Evolutionary conservation across 2,113 vertebrate species (phyloP), one percentile per base, ranked within the genome.

Genomic region (Felis catus): DNA sequence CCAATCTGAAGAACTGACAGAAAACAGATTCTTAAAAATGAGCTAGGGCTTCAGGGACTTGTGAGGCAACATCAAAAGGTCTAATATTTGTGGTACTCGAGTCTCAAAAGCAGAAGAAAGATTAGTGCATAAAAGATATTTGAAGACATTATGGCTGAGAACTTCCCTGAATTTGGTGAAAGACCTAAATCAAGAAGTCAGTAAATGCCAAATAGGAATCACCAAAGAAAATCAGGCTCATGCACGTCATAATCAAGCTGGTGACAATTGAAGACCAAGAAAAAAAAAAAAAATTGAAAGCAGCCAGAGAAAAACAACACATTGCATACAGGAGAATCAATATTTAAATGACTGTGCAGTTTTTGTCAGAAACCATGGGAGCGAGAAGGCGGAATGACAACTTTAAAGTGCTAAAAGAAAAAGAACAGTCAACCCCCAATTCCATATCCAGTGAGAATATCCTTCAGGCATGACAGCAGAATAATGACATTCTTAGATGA

Each of bases 61-160:
- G 48, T 83, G 53, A 65, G 5, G 8, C 25, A 51, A 29, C 33
- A 80, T 55, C 7, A 51, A 81, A 93, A 85, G 21, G 51, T 74
- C 70, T 91, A 91, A 78, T 45, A 91, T n/a, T 74, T 76, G 74
- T 63, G 6, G n/a, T 80, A 83, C 25, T 61, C 1, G 14, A 58
- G 7, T 53, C 61, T 55, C 76, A 6, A 58, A 79, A 71, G 9
- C 0, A 84, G 16, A 73, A 53, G 31, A 53, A 29, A 51, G 41
- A 76, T 51, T 19, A 82, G 27, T 25, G 8, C 5, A 12, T 53
- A 31, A 87, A 65, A 76, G 89, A 45, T 55, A 80, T 61, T 29
- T 85, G 80, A 94, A 94, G 61, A 94, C n/a, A 81, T 23, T 70
- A 25, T 33, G 51, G 55, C 45, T 85, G 41, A 88, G 58, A 93